Conservation (phyloP, 2,113 vertebrate species). For the Scalopus aquaticus region DNA sequence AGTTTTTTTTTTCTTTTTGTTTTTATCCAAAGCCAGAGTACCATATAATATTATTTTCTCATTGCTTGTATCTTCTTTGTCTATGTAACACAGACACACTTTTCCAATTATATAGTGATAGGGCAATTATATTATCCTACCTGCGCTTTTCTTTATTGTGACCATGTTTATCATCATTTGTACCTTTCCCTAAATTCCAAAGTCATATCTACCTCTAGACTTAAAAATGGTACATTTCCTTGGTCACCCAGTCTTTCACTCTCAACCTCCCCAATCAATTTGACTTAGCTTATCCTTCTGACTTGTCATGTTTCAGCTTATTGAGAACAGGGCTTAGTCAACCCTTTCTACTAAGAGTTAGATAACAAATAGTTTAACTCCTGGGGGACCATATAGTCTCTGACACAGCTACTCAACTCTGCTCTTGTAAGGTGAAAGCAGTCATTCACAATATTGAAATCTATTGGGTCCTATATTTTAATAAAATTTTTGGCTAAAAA, state of each 20-base stretch:
- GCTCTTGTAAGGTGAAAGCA: neutral
- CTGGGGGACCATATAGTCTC: neutral
- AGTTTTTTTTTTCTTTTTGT: neutral
- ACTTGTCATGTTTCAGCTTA: neutral
- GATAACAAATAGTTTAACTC: neutral
- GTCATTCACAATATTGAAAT: neutral
- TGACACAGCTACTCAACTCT: neutral
- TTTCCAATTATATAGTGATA: neutral
- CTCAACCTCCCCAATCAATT: neutral
- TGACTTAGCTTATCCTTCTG: neutral
- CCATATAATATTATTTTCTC: neutral
- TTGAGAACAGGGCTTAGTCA: neutral
- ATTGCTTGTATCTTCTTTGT: neutral
- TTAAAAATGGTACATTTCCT: neutral
- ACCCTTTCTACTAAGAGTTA: neutral
- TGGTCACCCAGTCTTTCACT: neutral
- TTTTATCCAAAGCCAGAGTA: neutral
- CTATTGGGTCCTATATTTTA: neutral
- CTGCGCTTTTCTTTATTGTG: neutral
- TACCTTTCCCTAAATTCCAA: neutral
- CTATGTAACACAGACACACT: too few species aligned
- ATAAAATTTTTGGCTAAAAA: neutral
- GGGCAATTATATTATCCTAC: neutral
- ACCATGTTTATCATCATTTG: neutral
- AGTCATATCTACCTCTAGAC: neutral